Base-by-base conservation (phyloP, 2,888 invertebrate species). In the Euproctis similis region DNA sequence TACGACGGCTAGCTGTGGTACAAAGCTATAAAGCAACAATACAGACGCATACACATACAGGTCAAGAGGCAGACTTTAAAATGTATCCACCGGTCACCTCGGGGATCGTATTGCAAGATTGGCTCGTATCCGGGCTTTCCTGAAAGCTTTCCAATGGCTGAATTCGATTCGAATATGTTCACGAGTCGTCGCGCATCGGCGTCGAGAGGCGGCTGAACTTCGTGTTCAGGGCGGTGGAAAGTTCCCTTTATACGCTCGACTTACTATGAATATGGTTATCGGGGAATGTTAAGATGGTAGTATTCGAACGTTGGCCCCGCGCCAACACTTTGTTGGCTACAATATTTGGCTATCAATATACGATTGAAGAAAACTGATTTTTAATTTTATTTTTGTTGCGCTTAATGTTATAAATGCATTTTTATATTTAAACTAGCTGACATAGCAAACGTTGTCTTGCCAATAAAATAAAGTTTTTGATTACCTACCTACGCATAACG, bases 211-310 rank as follows among this genome's bases (percentile, higher is more conserved):
- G 32, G 42, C 44, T 40, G 43, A 44, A 54, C 53, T 52, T 52
- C 55, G 50, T 53, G 60, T 53, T 50, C 62, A 65, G 61, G 59
- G 65, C 60, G 35, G 71, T 66, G 60, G 51, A 71, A 71, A 65
- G 52, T 69, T 70, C 52, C n/a, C 55, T 57, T 65, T 60, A 55
- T 56, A 55, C 63, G 64, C 52, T 65, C 55, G 59, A 54, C 53
- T 65, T 59, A 53, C 53, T 54, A 59, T 57, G 59, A 69, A 64
- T 61, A 61, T 63, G 66, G 62, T 63, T 69, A 73, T 67, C 63
- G 62, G 59, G 57, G 59, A 61, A 63, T 63, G 64, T 60, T 59
- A 63, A 69, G 63, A 65, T 58, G 67, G 66, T 69, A 65, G 66
- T 57, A 61, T 57, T 57, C 55, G 64, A 69, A 61, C 56, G 59